These are phyloP conservation scores for Andrena fulva DNA, from an alignment of 2,888 invertebrate species.

Conservation along the genomic window DNA sequence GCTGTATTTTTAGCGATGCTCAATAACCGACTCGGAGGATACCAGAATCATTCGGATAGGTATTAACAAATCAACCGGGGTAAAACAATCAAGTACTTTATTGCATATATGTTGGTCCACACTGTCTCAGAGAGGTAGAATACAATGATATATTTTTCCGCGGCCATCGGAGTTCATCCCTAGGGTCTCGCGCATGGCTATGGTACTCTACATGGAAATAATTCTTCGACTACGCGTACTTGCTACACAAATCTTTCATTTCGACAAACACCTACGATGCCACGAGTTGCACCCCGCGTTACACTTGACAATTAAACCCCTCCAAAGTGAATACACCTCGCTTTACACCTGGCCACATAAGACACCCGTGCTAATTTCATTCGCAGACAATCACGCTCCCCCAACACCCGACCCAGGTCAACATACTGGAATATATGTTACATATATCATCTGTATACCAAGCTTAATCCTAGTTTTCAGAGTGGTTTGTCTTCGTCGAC, in stretches of 20 bases:
- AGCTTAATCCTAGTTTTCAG: slow-evolving; percentile 27
- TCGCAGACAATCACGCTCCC: too few species aligned
- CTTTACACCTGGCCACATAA: too few species aligned
- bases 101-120: slow-evolving; percentile 44
- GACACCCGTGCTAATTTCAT: not conserved
- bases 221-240: slow-evolving; percentile 41
- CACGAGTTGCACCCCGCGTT: not conserved
- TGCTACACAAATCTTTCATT: not conserved
- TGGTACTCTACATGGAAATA: slow-evolving; percentile 37
- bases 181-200: slow-evolving; percentile 31
- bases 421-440: not conserved
- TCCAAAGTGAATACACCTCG: too few species aligned
- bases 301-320: too few species aligned
- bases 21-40: not conserved
- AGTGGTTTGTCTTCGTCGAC: slow-evolving; percentile 79
- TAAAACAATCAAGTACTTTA: slow-evolving; percentile 55
- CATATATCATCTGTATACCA: slow-evolving; percentile 11
- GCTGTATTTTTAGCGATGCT: slow-evolving; percentile 14
- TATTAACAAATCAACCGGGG: not conserved
- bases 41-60: not conserved
- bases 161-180: slow-evolving; percentile 8
- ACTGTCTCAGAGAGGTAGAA: slow-evolving; percentile 44
- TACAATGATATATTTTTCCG: slow-evolving; percentile 22
- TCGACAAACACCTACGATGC: not conserved
- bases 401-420: not conserved